Conservation (phyloP, 2,797 vertebrate genomes). For the Monodelphis domestica region DNA sequence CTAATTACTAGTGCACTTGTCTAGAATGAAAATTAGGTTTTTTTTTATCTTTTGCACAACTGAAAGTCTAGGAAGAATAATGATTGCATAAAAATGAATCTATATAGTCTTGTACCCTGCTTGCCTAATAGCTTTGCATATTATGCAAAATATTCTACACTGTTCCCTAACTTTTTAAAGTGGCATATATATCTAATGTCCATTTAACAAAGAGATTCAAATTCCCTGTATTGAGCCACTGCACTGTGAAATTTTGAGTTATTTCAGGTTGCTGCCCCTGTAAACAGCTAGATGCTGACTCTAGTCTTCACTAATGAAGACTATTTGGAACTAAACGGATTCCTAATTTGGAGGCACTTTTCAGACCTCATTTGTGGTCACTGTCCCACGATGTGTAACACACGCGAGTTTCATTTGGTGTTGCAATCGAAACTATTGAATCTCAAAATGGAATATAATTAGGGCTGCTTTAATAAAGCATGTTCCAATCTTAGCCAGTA, state of each 20-base stretch:
- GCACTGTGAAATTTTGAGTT: neutral
- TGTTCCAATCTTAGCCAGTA: slow-evolving; percentile 78
- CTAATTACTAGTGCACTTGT: neutral
- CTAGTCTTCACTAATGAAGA: neutral
- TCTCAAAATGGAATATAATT: slow-evolving; percentile 84
- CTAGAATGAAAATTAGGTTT: slow-evolving; percentile 22
- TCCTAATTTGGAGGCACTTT: slow-evolving; percentile 69
- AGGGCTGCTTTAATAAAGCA: slow-evolving; percentile 81
- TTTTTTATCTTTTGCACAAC: slow-evolving; percentile 40
- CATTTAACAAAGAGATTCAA: slow-evolving; percentile 14
- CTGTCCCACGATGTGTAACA: slow-evolving; percentile 69
- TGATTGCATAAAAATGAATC: slow-evolving; percentile 1
- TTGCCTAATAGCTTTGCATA: neutral
- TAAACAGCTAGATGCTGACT: slow-evolving; percentile 19
- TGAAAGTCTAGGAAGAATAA: neutral
- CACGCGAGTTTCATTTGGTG: slow-evolving; percentile 81
- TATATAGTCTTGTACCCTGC: neutral
- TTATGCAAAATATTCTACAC: slow-evolving; percentile 8
- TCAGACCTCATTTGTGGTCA: slow-evolving; percentile 61
- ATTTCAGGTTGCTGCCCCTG: neutral
- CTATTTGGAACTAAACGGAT: slow-evolving; percentile 61
- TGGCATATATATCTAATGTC: slow-evolving; percentile 1
- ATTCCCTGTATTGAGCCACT: neutral
- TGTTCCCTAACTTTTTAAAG: slow-evolving; percentile 27
- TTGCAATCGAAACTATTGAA: slow-evolving; percentile 86